Conservation (phyloP, 2,797 vertebrate genomes). For the Phoebastria nigripes region DNA sequence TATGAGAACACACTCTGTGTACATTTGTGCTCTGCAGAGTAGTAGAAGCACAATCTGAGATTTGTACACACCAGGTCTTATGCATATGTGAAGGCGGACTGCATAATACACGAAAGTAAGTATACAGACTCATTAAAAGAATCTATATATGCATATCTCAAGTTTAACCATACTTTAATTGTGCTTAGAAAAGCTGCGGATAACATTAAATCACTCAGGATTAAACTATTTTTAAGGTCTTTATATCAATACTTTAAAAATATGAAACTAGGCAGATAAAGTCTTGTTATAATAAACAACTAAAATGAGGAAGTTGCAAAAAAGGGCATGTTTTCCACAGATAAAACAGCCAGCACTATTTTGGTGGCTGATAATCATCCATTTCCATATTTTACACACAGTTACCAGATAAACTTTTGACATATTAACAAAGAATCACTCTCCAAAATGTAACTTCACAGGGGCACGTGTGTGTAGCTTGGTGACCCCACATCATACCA, state of each 20-base stretch:
- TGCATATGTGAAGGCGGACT: neutral
- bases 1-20: neutral
- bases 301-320: slow-evolving; percentile 56
- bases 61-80: neutral
- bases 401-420: neutral
- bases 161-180: neutral
- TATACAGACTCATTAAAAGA: neutral
- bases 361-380: neutral
- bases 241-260: neutral
- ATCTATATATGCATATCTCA: neutral
- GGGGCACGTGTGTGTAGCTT: neutral
- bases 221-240: neutral
- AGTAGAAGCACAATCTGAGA: neutral
- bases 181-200: neutral
- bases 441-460: neutral
- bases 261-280: neutral
- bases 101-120: neutral
- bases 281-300: neutral
- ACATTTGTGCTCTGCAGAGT: neutral
- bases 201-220: neutral
- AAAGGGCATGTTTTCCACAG: slow-evolving; percentile 28
- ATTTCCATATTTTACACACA: neutral
- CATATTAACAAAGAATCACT: neutral
- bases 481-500: neutral
- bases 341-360: neutral